Conservation (phyloP, 2,113 vertebrate species). For the Pogonocichla stellata region DNA sequence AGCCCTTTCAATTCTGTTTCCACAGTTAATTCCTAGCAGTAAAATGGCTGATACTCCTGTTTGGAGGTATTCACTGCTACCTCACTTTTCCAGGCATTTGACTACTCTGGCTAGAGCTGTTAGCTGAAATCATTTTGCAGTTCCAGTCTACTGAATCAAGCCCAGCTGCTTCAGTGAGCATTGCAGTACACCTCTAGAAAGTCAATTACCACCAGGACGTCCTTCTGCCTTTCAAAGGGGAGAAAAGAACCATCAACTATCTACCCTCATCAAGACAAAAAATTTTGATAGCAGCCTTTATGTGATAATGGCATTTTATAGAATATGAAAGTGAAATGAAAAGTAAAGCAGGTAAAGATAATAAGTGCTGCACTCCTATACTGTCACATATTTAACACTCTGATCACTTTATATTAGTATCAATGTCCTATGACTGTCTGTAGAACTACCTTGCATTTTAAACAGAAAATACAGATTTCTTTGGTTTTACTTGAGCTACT, state of each 20-base stretch:
- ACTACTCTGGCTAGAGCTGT: conserved; percentile 11
- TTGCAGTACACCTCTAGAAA: conserved; percentile 68
- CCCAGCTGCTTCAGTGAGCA: conserved; percentile 5
- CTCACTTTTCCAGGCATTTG: conserved; percentile 41
- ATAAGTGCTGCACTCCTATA: neutral
- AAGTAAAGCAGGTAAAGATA: conserved; percentile 27
- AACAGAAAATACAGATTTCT: conserved; percentile 14
- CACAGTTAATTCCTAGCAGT: conserved; percentile 21
- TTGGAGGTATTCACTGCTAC: neutral
- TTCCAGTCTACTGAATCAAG: conserved; percentile 52
- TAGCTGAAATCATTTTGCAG: conserved; percentile 51
- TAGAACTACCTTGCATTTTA: conserved; percentile 16
- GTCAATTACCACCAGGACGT: conserved; percentile 80
- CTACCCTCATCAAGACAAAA: conserved; percentile 21
- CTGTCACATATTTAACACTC: neutral
- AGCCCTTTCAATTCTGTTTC: neutral
- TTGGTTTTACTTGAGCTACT: neutral
- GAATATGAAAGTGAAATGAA: conserved; percentile 33
- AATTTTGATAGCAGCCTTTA: conserved; percentile 7
- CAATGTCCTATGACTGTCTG: neutral
- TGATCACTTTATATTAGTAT: neutral
- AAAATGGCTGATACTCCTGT: conserved; percentile 22
- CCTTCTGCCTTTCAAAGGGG: conserved; percentile 64
- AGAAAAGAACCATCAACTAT: conserved; percentile 56
- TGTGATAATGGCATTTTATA: conserved; percentile 21